phyloP scores from a whole-genome alignment of 1,140 invertebrate species.

The Lutraria rhynchaena region DNA sequence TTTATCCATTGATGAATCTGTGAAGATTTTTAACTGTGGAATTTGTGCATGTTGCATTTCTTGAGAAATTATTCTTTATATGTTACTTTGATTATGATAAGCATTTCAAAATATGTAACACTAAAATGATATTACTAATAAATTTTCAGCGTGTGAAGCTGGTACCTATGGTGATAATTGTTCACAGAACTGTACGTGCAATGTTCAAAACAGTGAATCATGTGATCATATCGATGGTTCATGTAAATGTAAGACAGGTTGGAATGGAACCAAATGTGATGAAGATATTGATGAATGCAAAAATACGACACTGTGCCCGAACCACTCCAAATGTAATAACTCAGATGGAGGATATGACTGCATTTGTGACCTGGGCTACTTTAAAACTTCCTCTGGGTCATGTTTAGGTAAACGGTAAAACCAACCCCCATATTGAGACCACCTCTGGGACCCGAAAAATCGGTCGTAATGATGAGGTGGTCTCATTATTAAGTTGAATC shows the following conservation, averaged over 20 bases:
- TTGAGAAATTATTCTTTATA: too few species aligned
- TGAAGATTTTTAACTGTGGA: too few species aligned
- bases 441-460: too few species aligned
- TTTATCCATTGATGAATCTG: too few species aligned
- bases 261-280: neutral
- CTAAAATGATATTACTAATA: too few species aligned
- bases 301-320: neutral
- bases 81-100: too few species aligned
- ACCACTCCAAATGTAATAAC: neutral
- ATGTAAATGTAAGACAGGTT: constrained; percentile 4
- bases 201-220: too few species aligned
- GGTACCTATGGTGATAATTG: neutral
- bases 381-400: neutral
- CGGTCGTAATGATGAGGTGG: too few species aligned
- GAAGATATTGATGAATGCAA: constrained; percentile 21
- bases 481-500: too few species aligned
- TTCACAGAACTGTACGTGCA: neutral
- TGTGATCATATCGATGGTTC: neutral
- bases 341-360: neutral
- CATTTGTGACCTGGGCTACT: neutral
- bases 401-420: neutral
- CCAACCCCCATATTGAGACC: too few species aligned
- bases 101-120: too few species aligned
- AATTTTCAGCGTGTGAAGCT: neutral
- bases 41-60: too few species aligned